A percentile compares a stretch with the other conserved stretches of the same genome.
Conservation (phyloP, 2,888 invertebrate genomes). For the Bedellia somnulentella region DNA sequence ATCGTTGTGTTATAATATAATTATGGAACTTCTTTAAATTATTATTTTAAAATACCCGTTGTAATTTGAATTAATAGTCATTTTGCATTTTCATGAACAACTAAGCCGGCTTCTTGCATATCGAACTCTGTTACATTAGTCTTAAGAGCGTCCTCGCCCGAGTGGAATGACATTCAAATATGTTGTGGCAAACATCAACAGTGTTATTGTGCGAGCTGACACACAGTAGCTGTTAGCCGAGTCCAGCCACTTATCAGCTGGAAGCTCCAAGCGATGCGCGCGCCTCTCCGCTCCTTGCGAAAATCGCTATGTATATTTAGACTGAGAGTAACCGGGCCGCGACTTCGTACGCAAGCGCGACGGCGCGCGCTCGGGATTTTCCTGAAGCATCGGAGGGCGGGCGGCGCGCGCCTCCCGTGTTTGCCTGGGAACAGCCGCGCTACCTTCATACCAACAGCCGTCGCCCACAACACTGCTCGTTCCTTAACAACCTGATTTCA, state of each 20-base stretch:
- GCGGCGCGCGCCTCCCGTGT: conserved; percentile 43
- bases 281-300: conserved; percentile 17
- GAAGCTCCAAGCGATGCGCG: conserved; percentile 17
- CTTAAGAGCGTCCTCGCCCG: too few species aligned
- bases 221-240: neutral
- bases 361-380: conserved; percentile 18
- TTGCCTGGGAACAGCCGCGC: conserved; percentile 17
- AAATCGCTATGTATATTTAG: conserved; percentile 31
- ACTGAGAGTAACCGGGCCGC: conserved; percentile 19
- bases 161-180: too few species aligned
- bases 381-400: conserved; percentile 43
- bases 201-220: too few species aligned
- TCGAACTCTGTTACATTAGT: too few species aligned
- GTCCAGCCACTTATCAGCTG: neutral
- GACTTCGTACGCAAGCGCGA: conserved; percentile 11
- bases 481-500: neutral
- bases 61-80: too few species aligned
- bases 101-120: too few species aligned
- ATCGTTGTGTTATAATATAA: too few species aligned
- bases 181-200: too few species aligned
- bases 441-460: conserved; percentile 11
- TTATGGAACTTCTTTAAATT: too few species aligned
- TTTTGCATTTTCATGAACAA: too few species aligned
- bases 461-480: conserved; percentile 19
- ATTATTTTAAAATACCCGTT: too few species aligned